These are phyloP conservation scores for Calephelis virginiensis DNA, from an alignment of 1,140 invertebrate genomes.

Conservation along the genomic window DNA sequence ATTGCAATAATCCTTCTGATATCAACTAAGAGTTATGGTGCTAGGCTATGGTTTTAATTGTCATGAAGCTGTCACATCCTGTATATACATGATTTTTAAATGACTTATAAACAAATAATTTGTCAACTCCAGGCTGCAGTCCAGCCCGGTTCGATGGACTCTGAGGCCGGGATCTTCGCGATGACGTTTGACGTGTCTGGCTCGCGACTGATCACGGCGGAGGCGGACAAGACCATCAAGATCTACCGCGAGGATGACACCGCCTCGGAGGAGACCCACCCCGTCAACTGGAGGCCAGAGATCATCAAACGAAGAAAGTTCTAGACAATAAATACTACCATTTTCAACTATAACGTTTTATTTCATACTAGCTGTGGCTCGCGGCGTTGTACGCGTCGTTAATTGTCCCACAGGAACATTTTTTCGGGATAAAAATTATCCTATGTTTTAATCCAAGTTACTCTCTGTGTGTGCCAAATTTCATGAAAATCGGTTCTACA, in stretches of 20 bases:
- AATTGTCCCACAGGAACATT: too few species aligned
- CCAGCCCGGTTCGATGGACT: slow-evolving; percentile 99
- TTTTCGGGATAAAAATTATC: too few species aligned
- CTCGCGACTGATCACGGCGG: slow-evolving; percentile 95
- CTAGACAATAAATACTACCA: slow-evolving; percentile 67
- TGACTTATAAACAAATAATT: not conserved
- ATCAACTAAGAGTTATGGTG: too few species aligned
- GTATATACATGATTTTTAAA: too few species aligned
- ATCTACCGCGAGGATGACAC: slow-evolving; percentile 98
- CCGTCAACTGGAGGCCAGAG: slow-evolving; percentile 98
- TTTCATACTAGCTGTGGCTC: not conserved
- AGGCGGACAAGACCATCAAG: slow-evolving; percentile 99
- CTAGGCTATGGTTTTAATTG: too few species aligned
- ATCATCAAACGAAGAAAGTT: slow-evolving; percentile 93
- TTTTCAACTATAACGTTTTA: not conserved
- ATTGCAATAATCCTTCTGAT: too few species aligned
- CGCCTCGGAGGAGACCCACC: slow-evolving; percentile 97
- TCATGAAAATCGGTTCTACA: too few species aligned
- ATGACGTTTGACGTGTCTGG: slow-evolving; percentile 97
- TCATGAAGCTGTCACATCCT: too few species aligned
- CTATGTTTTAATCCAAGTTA: too few species aligned
- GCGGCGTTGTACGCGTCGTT: too few species aligned
- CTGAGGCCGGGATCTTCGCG: slow-evolving; percentile 97
- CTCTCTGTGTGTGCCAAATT: too few species aligned
- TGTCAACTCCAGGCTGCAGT: slow-evolving; percentile 86